A percentile compares a stretch with the other conserved stretches of the same genome.
Evolutionary conservation across 1,140 invertebrate species (phyloP).

Genomic region (Whitmania pigra): DNA sequence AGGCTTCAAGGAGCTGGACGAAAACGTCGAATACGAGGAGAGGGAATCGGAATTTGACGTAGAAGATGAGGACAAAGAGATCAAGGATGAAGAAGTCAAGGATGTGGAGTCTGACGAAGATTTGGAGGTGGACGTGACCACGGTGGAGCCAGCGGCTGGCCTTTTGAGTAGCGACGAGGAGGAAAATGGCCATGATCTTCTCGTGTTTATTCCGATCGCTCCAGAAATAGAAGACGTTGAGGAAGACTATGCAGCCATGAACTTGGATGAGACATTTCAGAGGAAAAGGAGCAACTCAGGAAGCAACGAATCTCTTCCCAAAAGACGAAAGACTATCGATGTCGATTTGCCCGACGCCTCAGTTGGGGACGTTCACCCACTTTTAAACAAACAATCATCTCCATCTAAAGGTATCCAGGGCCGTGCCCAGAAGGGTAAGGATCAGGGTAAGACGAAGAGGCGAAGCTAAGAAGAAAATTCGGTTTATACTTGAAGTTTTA

Average conservation of each 20-base stretch:
- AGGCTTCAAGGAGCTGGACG: constrained; percentile 97
- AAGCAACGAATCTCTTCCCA: neutral
- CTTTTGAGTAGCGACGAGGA: constrained; percentile 80
- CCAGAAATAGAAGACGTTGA: constrained; percentile 84
- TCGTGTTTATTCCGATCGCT: constrained; percentile 84
- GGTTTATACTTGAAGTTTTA: too few relatives aligned
- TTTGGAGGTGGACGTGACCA: constrained; percentile 74
- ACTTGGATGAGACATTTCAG: neutral
- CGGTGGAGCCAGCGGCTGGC: constrained; percentile 74
- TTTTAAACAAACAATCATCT: constrained; percentile 38
- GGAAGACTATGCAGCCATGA: constrained; percentile 51
- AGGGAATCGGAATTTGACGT: constrained; percentile 95
- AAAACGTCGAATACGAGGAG: constrained; percentile 98
- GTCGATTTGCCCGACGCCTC: constrained; percentile 59
- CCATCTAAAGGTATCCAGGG: constrained; percentile 23
- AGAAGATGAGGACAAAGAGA: constrained; percentile 73
- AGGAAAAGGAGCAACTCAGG: constrained; percentile 1
- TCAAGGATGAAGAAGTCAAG: constrained; percentile 52
- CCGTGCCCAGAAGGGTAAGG: neutral
- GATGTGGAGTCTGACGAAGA: constrained; percentile 60
- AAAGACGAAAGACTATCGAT: constrained; percentile 44
- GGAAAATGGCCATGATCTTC: constrained; percentile 68
- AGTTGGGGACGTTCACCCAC: constrained; percentile 63
- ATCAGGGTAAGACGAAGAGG: neutral
- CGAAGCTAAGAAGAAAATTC: too few relatives aligned